Evolutionary conservation across 1,140 invertebrate genomes (phyloP).

Genomic region (Neotoxoptera formosana): DNA sequence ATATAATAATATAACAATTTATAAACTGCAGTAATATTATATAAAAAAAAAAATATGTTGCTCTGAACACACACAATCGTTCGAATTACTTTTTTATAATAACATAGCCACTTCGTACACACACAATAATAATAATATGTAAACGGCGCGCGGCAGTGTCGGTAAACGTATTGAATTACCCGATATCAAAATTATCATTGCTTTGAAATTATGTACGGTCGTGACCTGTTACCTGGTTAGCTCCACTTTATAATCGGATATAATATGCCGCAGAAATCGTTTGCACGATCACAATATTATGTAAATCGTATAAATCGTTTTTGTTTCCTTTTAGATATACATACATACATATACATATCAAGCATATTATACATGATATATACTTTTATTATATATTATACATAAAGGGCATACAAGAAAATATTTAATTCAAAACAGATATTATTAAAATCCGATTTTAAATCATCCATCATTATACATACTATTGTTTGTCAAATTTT

Average conservation of each 20-base stretch:
- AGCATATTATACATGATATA: too few species aligned
- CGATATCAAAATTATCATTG: background rate
- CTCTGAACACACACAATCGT: background rate
- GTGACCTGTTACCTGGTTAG: slow-evolving; percentile 36
- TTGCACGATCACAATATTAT: background rate
- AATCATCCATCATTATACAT: background rate
- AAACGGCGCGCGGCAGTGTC: background rate
- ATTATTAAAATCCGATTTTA: background rate
- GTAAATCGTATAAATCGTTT: slow-evolving; percentile 7
- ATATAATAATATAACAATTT: background rate
- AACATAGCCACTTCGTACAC: background rate
- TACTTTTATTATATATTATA: background rate
- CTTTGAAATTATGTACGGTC: slow-evolving; percentile 28
- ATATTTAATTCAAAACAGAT: background rate
- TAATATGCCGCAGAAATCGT: background rate
- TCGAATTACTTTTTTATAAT: slow-evolving; percentile 7
- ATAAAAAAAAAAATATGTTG: background rate
- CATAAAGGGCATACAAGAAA: background rate
- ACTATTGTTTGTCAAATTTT: slow-evolving; percentile 19
- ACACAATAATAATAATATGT: background rate
- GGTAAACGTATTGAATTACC: background rate
- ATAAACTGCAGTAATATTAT: background rate
- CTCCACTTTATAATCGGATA: background rate
- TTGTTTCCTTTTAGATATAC: background rate
- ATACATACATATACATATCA: background rate